A percentile compares a stretch with the other conserved stretches of the same genome.
These are phyloP conservation scores for Cynaeus angustus DNA, from an alignment of 2,888 invertebrate species.

Conservation along the genomic window DNA sequence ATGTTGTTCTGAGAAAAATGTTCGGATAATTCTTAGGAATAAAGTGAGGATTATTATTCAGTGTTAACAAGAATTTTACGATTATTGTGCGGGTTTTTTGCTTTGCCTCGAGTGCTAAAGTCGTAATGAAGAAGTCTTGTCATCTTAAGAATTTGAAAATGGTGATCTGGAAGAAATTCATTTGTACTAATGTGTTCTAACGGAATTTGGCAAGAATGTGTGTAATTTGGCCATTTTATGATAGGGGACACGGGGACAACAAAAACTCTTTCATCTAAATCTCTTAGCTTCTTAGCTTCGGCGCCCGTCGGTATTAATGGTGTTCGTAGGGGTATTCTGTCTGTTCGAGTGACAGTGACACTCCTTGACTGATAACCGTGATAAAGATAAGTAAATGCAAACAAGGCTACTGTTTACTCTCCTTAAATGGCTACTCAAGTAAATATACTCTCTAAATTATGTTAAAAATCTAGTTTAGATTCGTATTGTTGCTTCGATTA, in stretches of 20 bases:
- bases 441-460: conserved; percentile 39
- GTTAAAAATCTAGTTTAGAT: conserved; percentile 36
- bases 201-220: conserved; percentile 23
- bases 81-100: conserved; percentile 34
- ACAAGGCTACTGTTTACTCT: conserved; percentile 48
- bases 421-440: conserved; percentile 39
- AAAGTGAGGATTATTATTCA: conserved; percentile 13
- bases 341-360: conserved; percentile 38
- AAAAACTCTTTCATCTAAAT: too few relatives aligned
- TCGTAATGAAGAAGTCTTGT: conserved; percentile 14
- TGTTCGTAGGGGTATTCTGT: too few relatives aligned
- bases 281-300: too few relatives aligned
- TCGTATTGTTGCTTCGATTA: conserved; percentile 24
- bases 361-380: conserved; percentile 50
- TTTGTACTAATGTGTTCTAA: too few relatives aligned
- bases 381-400: conserved; percentile 51
- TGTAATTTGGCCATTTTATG: background rate
- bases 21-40: conserved; percentile 1
- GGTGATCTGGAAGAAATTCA: too few relatives aligned
- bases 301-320: too few relatives aligned
- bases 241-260: too few relatives aligned
- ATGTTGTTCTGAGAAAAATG: conserved; percentile 18
- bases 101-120: conserved; percentile 6
- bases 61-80: conserved; percentile 33
- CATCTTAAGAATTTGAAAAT: conserved; percentile 7